Conservation (phyloP, 2,888 invertebrate species). For the Epirrhoe tristata region DNA sequence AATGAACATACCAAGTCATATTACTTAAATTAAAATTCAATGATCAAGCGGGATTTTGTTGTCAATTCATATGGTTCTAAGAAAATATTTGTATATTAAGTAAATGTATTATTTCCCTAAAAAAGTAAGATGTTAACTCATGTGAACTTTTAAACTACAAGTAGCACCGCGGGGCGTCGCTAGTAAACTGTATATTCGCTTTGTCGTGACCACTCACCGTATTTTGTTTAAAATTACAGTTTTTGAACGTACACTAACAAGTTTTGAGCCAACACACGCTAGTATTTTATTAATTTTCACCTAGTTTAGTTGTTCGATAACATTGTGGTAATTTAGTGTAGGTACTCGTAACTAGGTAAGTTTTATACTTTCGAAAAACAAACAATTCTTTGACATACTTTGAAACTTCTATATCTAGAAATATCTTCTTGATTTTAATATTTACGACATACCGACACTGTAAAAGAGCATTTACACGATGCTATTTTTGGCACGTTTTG, state of each 20-base stretch:
- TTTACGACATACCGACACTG: too few relatives aligned
- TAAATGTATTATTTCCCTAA: too few relatives aligned
- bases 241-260: slow-evolving; percentile 39
- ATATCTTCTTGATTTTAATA: too few relatives aligned
- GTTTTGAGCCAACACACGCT: slow-evolving; percentile 35
- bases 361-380: slow-evolving; percentile 11
- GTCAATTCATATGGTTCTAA: too few relatives aligned
- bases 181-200: slow-evolving; percentile 20
- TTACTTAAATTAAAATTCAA: too few relatives aligned
- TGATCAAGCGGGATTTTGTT: too few relatives aligned
- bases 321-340: slow-evolving; percentile 10
- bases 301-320: slow-evolving; percentile 32
- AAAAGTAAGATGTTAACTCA: too few relatives aligned
- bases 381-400: background rate
- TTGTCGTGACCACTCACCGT: slow-evolving; percentile 41
- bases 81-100: too few relatives aligned
- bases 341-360: too few relatives aligned
- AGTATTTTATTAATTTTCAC: slow-evolving; percentile 37
- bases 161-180: background rate
- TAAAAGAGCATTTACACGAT: too few relatives aligned
- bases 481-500: too few relatives aligned
- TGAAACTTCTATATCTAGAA: background rate
- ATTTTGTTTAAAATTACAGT: slow-evolving; percentile 42
- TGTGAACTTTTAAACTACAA: background rate
- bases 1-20: too few relatives aligned